Evolutionary conservation across 2,113 vertebrate species (phyloP).

Genomic region (Microtus richardsoni): DNA sequence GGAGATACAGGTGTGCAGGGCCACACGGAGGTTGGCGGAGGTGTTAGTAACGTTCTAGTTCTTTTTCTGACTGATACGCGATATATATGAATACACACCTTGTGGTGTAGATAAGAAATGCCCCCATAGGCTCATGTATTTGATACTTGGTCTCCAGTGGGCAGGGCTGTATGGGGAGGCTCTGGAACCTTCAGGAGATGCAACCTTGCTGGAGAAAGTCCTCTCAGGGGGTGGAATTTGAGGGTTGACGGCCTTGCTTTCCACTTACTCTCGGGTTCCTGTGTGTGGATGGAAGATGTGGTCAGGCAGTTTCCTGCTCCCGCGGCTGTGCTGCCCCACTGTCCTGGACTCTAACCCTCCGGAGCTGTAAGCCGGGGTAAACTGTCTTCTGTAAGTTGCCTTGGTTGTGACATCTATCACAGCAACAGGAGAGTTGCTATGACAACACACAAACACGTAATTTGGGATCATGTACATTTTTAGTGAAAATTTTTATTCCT

Average conservation of each 20-base stretch:
- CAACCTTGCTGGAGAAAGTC: neutral
- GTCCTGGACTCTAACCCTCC: neutral
- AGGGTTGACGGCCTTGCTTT: neutral
- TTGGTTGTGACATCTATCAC: neutral
- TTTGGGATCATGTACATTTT: neutral
- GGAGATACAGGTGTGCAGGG: neutral
- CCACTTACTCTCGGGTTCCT: neutral
- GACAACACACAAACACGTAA: neutral
- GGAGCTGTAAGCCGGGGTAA: neutral
- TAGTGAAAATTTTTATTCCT: neutral
- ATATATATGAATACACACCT: neutral
- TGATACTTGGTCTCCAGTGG: neutral
- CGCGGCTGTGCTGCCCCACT: neutral
- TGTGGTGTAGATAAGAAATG: neutral
- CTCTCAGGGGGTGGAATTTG: neutral
- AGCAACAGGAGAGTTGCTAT: neutral
- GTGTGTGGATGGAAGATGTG: neutral
- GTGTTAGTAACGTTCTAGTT: neutral
- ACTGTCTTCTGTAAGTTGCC: neutral
- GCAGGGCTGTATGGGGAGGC: neutral
- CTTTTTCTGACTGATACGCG: neutral
- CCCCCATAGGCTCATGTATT: neutral
- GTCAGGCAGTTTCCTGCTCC: neutral
- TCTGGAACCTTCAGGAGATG: neutral
- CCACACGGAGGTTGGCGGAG: neutral